Conservation (phyloP, 2,888 invertebrate genomes). For the Lucinisca nassula region DNA sequence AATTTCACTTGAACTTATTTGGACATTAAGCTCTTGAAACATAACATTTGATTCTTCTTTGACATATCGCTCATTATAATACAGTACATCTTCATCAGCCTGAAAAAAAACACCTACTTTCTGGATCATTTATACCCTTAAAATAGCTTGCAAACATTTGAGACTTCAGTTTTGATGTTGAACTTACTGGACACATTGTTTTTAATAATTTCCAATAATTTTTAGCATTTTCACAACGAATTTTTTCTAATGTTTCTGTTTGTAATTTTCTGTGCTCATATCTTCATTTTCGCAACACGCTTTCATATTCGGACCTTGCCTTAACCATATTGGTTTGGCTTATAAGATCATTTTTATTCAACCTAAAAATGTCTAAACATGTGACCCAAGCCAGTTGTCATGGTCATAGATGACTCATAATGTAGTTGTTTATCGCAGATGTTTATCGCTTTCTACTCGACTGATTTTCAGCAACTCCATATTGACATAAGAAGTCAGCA, state of each 20-base stretch:
- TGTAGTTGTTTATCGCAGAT: too few relatives aligned
- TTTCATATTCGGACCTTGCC: background rate
- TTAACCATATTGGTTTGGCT: background rate
- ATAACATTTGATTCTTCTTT: background rate
- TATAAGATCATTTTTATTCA: background rate
- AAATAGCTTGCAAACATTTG: background rate
- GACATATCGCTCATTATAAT: background rate
- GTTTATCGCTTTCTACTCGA: too few relatives aligned
- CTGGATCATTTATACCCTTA: background rate
- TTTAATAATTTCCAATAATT: conserved; percentile 1
- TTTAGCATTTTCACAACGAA: background rate
- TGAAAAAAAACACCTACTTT: background rate
- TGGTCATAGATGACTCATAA: too few relatives aligned
- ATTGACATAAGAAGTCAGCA: too few relatives aligned
- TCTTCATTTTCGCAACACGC: background rate
- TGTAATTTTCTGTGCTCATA: background rate
- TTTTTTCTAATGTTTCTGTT: background rate
- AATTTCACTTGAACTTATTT: background rate
- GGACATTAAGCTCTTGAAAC: background rate
- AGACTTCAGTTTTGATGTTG: background rate
- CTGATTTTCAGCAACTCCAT: too few relatives aligned
- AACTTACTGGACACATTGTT: background rate
- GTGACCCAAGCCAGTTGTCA: too few relatives aligned
- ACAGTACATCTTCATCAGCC: background rate
- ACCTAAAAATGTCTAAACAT: background rate